A percentile compares a stretch with the other conserved stretches of the same genome.
These are phyloP conservation scores for Bos taurus DNA, from an alignment of 2,113 vertebrate species.

Conservation along the genomic window ARS-UCD2.0 NC_037329.1:8719501-8720000, in stretches of 20 bases:
- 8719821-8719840: not conserved
- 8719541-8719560: not conserved
- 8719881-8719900: not conserved
- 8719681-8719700: not conserved
- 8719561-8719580: not conserved
- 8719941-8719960: not conserved
- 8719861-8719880: not conserved
- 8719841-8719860: not conserved
- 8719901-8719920: not conserved
- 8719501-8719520: not conserved
- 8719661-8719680: not conserved
- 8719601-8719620: not conserved
- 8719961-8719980: not conserved
- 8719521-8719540: not conserved
- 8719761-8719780: not conserved
- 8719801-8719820: not conserved
- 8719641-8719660: not conserved
- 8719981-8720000: not conserved
- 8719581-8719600: not conserved
- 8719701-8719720: not conserved
- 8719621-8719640: not conserved
- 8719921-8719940: not conserved
- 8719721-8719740: not conserved
- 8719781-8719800: not conserved
- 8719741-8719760: not conserved